Evolutionary conservation across 2,797 vertebrate genomes (phyloP), one percentile per base, ranked within the genome.

Genomic region (Echiichthys vipera): DNA sequence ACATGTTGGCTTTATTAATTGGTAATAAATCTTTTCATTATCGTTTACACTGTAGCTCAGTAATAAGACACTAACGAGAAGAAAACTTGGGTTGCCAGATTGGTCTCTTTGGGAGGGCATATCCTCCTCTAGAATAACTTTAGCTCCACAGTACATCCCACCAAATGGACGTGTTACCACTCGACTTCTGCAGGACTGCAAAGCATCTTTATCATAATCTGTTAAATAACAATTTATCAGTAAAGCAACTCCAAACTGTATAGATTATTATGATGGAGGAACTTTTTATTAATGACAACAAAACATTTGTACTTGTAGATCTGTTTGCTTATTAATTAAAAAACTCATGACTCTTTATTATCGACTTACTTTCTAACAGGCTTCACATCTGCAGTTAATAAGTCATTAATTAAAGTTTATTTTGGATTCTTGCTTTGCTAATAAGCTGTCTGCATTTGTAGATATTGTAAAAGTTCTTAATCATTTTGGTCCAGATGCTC

Each of bases 391-490:
- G 20, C 24, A 57, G 25, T 22, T 17, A 63, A 11, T 58, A 27
- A 69, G 32, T 53, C 24, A 65, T 32, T 40, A 14, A 24, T 67
- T 45, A 47, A 49, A 65, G 36, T 30, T 39, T 42, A n/a, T 68
- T 39, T 40, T 40, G 10, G 25, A 65, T 43, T 66, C 20, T 37
- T n/a, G 14, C 18, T 39, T 54, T 53, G n/a, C 18, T 55, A 54
- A 64, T 39, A 27, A 37, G 24, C 22, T 36, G 11, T 53, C 36
- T 65, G 14, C 25, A 71, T 7, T 14, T 30, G 27, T 25, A 34
- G 50, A 42, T 62, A 49, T 25, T 61, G 22, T 40, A 17, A 46
- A 51, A 25, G 34, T 43, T 68, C 22, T 36, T 50, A 49, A 49
- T 10, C 20, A 54, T 20, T 53, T 46, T 25, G 24, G 34, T 47